phyloP scores from a whole-genome alignment of 1,140 invertebrate species.

The Drosophila santomea region DNA sequence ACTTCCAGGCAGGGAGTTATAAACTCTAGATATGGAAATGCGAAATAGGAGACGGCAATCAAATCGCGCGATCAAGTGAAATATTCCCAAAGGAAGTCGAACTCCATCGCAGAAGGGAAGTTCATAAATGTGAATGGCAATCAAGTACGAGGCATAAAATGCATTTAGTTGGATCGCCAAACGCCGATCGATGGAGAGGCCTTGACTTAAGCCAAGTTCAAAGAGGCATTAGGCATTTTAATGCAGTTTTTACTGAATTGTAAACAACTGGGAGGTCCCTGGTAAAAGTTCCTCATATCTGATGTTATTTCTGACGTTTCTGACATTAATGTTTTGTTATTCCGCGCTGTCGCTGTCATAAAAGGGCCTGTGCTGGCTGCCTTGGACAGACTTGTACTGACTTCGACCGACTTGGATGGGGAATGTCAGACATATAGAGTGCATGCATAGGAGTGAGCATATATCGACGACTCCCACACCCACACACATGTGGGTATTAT shows the following conservation, averaged over 20 bases:
- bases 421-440: conserved; percentile 9
- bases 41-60: conserved; percentile 21
- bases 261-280: conserved; percentile 72
- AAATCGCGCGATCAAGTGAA: conserved; percentile 21
- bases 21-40: conserved; percentile 19
- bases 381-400: not conserved
- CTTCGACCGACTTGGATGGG: conserved; percentile 1
- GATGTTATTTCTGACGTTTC: conserved; percentile 73
- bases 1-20: conserved; percentile 26
- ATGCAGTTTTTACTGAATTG: conserved; percentile 61
- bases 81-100: conserved; percentile 47
- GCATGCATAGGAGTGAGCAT: not conserved
- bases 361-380: conserved; percentile 46
- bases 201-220: conserved; percentile 45
- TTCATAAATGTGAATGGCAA: conserved; percentile 42
- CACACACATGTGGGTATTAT: conserved; percentile 46
- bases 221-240: conserved; percentile 69
- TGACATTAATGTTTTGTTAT: conserved; percentile 82
- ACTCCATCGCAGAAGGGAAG: conserved; percentile 7
- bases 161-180: conserved; percentile 23
- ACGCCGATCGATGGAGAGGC: conserved; percentile 5
- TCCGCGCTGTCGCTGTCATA: conserved; percentile 65
- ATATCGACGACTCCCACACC: conserved; percentile 18
- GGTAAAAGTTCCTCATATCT: conserved; percentile 15
- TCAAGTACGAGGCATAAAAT: conserved; percentile 15